Conservation (phyloP, 2,888 invertebrate genomes). For the Petrophora chlorosata region DNA sequence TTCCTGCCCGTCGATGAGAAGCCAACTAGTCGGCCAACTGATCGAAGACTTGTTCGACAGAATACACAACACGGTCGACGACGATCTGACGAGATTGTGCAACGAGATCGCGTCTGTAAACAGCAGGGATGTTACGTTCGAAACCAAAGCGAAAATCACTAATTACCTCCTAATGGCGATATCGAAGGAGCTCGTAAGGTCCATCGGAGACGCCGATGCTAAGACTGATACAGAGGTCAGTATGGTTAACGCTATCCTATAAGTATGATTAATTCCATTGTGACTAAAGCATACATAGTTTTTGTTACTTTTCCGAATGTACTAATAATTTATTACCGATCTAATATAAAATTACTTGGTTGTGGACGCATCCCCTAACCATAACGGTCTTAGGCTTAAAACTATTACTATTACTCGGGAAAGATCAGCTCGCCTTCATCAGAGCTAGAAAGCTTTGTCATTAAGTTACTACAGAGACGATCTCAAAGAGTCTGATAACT, state of each 20-base stretch:
- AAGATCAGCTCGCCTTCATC: slow-evolving; percentile 11
- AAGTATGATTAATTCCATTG: slow-evolving; percentile 44
- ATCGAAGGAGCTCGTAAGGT: slow-evolving; percentile 79
- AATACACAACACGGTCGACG: slow-evolving; percentile 71
- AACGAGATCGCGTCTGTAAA: slow-evolving; percentile 62
- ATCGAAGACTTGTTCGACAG: slow-evolving; percentile 77
- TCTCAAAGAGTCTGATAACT: too few relatives aligned
- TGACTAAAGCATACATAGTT: slow-evolving; percentile 66
- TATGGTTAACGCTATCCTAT: slow-evolving; percentile 45
- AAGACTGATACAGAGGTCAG: slow-evolving; percentile 81
- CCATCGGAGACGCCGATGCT: slow-evolving; percentile 79
- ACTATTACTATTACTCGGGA: slow-evolving; percentile 1
- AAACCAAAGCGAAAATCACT: slow-evolving; percentile 79
- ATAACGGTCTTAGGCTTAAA: slow-evolving; percentile 10
- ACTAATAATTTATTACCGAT: slow-evolving; percentile 37
- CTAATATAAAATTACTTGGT: slow-evolving; percentile 50
- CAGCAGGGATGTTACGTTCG: slow-evolving; percentile 61
- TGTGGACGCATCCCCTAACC: slow-evolving; percentile 43
- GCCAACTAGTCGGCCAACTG: slow-evolving; percentile 75
- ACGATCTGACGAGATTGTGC: slow-evolving; percentile 70
- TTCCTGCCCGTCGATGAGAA: slow-evolving; percentile 75
- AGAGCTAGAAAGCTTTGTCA: too few relatives aligned
- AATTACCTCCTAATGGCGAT: slow-evolving; percentile 81
- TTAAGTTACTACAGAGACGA: too few relatives aligned
- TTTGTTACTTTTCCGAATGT: slow-evolving; percentile 43